A percentile compares a stretch with the other conserved stretches of the same genome.
These are phyloP conservation scores for Leptopilina clavipes DNA, from an alignment of 1,140 invertebrate species.

Conservation along the genomic window DNA sequence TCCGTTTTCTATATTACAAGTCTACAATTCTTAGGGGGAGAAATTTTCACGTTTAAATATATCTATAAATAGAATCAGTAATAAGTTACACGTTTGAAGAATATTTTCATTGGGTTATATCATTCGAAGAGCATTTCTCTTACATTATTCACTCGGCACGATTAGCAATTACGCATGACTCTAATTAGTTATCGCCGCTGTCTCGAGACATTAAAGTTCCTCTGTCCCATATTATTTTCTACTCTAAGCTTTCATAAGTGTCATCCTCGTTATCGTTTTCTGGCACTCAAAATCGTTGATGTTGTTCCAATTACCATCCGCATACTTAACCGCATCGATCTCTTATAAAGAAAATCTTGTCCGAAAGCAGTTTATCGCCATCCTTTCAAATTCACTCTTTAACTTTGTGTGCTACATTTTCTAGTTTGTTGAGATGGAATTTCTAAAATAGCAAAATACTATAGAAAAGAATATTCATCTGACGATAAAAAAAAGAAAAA, in stretches of 20 bases:
- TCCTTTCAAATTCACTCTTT: no score
- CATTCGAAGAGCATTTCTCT: conserved; percentile 6
- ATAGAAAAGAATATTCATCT: no score
- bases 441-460: no score
- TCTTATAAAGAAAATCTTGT: neutral
- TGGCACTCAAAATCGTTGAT: neutral
- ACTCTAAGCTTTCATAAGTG: neutral
- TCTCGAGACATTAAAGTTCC: conserved; percentile 5
- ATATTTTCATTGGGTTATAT: conserved; percentile 16
- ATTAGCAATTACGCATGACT: conserved; percentile 44
- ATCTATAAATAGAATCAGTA: no score
- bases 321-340: neutral
- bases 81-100: neutral
- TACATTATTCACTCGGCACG: neutral
- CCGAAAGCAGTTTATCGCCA: no score
- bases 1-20: no score
- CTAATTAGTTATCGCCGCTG: conserved; percentile 45
- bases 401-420: no score
- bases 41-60: no score
- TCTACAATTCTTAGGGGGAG: no score
- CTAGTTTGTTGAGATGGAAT: no score
- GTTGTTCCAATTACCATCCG: neutral
- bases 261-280: neutral
- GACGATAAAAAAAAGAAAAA: no score
- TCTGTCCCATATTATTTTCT: neutral